Base-by-base conservation (phyloP, 2,797 vertebrate genomes). In the Enteromius argenteus region DNA sequence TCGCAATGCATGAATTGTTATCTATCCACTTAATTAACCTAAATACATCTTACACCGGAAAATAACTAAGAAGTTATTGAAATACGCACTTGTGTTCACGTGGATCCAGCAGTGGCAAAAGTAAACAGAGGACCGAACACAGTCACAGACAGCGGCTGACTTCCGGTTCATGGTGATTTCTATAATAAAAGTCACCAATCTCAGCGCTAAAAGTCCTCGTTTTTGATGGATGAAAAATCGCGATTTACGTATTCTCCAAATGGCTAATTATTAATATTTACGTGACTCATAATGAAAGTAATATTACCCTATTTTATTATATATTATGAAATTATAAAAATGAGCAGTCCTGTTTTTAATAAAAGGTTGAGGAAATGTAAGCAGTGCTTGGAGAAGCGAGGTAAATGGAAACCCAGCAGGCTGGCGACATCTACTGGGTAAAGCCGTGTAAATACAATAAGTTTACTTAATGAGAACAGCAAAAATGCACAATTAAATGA, bases 51-150 rank as follows among this genome's bases (percentile, higher is more conserved):
- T 49, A 53, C 49, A 13, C 39, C 17, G 35, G 23, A 49, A n/a
- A 44, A 13, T 17, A 64, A 15, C 13, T 13, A 13, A 64, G 5
- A 64, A 27, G 23, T 13, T 27, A 64, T 49, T 37, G 19, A 32
- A 51, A 64, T 1, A 64, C 42, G 32, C 37, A 74, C 69, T 66
- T 17, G 11, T 11, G 21, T 30, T n/a, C 69, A 82, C 53, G 27
- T 39, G 80, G 9, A 64, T 2, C 27, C 39, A 35, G 30, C 69
- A 27, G 21, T 1, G 30, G 30, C 44, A 5, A 0, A 39, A 9
- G 58, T 51, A 82, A 82, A 82, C 71, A 82, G 44, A 27, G 8
- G 39, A 42, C 39, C 39, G 10, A 42, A 42, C 39, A 9, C 58
- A 13, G 27, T 27, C 27, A 27, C 27, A 27, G n/a, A 30, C 58